These are phyloP conservation scores for Phyllopteryx taeniolatus DNA, from an alignment of 2,113 vertebrate genomes.

Conservation along the genomic window DNA sequence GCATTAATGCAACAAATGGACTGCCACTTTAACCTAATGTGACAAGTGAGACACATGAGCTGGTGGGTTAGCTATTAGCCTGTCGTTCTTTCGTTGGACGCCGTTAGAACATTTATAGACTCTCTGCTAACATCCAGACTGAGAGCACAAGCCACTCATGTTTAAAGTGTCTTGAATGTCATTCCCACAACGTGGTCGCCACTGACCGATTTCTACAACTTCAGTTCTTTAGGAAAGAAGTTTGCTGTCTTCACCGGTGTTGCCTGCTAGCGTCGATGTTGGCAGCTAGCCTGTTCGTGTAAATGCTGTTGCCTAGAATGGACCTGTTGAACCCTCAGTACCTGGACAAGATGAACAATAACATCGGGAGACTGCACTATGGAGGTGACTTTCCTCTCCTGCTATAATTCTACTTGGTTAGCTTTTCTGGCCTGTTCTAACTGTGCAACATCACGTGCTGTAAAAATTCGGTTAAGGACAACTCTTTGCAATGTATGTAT, in stretches of 20 bases:
- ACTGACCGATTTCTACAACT: not conserved
- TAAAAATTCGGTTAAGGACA: not conserved
- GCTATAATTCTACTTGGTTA: not conserved
- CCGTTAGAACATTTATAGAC: not conserved
- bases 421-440: not conserved
- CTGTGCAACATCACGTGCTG: not conserved
- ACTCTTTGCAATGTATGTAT: not conserved
- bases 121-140: not conserved
- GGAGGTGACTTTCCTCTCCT: conserved; percentile 65
- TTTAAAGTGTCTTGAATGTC: not conserved
- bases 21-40: not conserved
- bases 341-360: conserved; percentile 99
- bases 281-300: conserved; percentile 73
- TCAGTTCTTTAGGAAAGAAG: conserved; percentile 12
- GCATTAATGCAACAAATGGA: not conserved
- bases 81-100: not conserved
- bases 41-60: not conserved
- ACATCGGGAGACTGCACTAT: conserved; percentile 90
- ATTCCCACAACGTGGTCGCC: too few relatives aligned
- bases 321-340: conserved; percentile 97
- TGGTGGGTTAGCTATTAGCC: conserved; percentile 9
- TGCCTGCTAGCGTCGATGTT: conserved; percentile 72
- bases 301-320: conserved; percentile 94
- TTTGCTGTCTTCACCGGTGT: conserved; percentile 66
- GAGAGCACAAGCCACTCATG: accelerated